Evolutionary conservation across 2,797 vertebrate genomes (phyloP).

Genomic region (Onychomys arenicola): DNA sequence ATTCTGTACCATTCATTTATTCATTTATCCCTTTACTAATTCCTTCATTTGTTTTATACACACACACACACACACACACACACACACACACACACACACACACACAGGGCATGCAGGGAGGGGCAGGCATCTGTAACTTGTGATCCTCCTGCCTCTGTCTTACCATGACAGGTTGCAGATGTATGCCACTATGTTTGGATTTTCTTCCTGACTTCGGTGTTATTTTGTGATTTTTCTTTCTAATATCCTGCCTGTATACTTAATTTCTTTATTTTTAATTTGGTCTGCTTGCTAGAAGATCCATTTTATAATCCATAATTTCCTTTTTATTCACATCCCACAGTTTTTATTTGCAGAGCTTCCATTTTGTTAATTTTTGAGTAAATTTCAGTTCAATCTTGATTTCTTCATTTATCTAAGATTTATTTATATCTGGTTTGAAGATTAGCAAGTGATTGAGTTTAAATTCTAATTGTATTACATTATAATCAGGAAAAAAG

Average conservation of each 20-base stretch:
- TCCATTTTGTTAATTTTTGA: slow-evolving; percentile 22
- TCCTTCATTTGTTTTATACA: not conserved
- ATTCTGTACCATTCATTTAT: not conserved
- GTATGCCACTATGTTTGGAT: not conserved
- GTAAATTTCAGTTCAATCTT: not conserved
- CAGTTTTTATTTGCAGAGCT: not conserved
- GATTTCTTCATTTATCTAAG: not conserved
- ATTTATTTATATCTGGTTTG: slow-evolving; percentile 25
- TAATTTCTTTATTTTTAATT: not conserved
- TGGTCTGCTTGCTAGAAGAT: slow-evolving; percentile 7
- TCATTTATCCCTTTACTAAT: slow-evolving; percentile 1
- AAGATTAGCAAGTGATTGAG: not conserved
- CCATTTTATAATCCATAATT: not conserved
- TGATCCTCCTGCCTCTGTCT: not conserved
- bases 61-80: not conserved
- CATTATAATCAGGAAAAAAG: not conserved
- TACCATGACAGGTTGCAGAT: not conserved
- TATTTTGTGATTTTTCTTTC: slow-evolving; percentile 6
- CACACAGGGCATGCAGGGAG: no score
- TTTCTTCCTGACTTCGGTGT: not conserved
- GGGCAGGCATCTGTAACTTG: not conserved
- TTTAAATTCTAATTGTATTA: slow-evolving; percentile 31
- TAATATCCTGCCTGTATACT: not conserved
- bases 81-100: not conserved
- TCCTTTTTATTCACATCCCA: not conserved